Conservation (phyloP, 2,113 vertebrate genomes). For the Toxotes chatareus region DNA sequence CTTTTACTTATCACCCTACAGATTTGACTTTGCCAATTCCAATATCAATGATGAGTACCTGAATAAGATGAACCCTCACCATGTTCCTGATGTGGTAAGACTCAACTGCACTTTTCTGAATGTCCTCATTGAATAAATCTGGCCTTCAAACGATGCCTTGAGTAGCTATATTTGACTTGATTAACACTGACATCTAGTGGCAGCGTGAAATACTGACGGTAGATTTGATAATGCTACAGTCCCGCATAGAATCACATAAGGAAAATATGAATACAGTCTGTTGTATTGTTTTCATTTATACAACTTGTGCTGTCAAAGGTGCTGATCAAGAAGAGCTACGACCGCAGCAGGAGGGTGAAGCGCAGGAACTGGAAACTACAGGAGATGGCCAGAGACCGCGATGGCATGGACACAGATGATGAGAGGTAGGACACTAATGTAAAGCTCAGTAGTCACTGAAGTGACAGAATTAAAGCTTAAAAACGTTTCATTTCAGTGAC, state of each 20-base stretch:
- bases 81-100: slow-evolving; percentile 95
- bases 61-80: slow-evolving; percentile 95
- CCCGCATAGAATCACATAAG: neutral
- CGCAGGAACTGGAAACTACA: slow-evolving; percentile 96
- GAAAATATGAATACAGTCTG: neutral
- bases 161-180: neutral
- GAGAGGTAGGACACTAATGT: slow-evolving; percentile 86
- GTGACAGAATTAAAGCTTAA: neutral
- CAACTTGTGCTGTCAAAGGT: slow-evolving; percentile 80
- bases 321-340: slow-evolving; percentile 96
- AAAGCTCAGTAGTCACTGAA: neutral
- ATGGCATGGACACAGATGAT: slow-evolving; percentile 89
- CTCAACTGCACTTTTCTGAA: neutral
- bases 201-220: neutral
- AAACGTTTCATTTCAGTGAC: neutral
- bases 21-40: slow-evolving; percentile 96
- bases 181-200: slow-evolving; percentile 66
- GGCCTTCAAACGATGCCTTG: neutral
- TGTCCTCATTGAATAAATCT: neutral
- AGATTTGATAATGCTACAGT: neutral
- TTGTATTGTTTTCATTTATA: neutral
- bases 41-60: slow-evolving; percentile 95
- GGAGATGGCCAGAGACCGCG: slow-evolving; percentile 89
- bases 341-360: slow-evolving; percentile 88
- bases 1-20: slow-evolving; percentile 66